Conservation (phyloP, 2,113 vertebrate species). For the Ursus arctos region DNA sequence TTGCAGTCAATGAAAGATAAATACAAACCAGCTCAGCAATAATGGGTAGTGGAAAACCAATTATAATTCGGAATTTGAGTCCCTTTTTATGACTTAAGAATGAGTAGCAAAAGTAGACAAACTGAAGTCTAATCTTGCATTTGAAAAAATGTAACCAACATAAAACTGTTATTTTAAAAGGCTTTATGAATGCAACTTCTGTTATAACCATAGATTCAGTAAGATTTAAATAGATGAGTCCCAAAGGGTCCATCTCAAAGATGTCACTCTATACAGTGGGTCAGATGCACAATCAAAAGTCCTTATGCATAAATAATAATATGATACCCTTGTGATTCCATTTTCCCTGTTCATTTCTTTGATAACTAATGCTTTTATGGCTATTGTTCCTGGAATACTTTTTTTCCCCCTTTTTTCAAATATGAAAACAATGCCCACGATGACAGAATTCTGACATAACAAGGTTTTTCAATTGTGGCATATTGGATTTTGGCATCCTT, state of each 20-base stretch:
- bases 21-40: not conserved
- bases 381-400: not conserved
- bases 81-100: slow-evolving; percentile 16
- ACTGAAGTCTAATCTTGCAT: not conserved
- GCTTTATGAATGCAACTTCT: slow-evolving; percentile 52
- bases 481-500: slow-evolving; percentile 26
- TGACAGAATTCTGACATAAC: not conserved
- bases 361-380: slow-evolving; percentile 25
- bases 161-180: slow-evolving; percentile 53
- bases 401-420: not conserved
- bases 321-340: not conserved
- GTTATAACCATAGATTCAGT: slow-evolving; percentile 23
- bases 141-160: slow-evolving; percentile 42
- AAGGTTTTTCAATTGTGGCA: not conserved
- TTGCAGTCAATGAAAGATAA: slow-evolving; percentile 38
- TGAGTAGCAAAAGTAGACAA: slow-evolving; percentile 55
- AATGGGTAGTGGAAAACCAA: slow-evolving; percentile 4
- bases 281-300: slow-evolving; percentile 19
- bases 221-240: slow-evolving; percentile 38
- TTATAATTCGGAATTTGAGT: slow-evolving; percentile 20
- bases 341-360: slow-evolving; percentile 21
- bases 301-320: not conserved
- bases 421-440: not conserved
- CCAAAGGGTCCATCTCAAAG: slow-evolving; percentile 8
- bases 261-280: not conserved